phyloP scores from a whole-genome alignment of 2,797 vertebrate genomes.

The Amblyraja radiata region DNA sequence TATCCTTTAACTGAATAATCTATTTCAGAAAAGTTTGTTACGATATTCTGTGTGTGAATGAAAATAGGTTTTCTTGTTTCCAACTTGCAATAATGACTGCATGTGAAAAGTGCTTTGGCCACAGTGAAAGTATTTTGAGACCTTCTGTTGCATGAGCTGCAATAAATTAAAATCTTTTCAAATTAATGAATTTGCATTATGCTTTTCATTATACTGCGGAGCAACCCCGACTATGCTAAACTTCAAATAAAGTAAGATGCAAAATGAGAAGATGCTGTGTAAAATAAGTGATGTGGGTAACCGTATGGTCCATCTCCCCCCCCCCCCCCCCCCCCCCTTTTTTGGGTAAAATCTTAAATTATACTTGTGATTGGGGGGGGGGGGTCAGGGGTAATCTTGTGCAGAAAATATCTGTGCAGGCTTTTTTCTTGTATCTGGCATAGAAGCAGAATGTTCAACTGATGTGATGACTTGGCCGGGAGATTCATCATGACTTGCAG shows the following conservation, averaged over 20 bases:
- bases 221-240: neutral
- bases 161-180: neutral
- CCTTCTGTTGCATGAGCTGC: no score
- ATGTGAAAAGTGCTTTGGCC: neutral
- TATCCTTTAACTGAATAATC: neutral
- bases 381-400: no score
- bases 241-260: neutral
- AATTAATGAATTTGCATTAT: neutral
- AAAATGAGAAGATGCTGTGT: neutral
- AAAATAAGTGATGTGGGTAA: neutral
- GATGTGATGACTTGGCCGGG: neutral
- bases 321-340: no score
- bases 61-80: neutral
- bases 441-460: neutral
- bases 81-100: neutral
- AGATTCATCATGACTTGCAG: conserved; percentile 24
- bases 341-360: neutral
- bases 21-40: no score
- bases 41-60: neutral
- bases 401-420: neutral
- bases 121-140: neutral
- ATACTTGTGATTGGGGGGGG: no score
- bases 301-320: neutral
- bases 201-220: neutral
- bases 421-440: neutral